These are phyloP conservation scores for Catalaphyllia jardinei DNA, from an alignment of 64 coral and sea anemone species.

Conservation along the genomic window DNA sequence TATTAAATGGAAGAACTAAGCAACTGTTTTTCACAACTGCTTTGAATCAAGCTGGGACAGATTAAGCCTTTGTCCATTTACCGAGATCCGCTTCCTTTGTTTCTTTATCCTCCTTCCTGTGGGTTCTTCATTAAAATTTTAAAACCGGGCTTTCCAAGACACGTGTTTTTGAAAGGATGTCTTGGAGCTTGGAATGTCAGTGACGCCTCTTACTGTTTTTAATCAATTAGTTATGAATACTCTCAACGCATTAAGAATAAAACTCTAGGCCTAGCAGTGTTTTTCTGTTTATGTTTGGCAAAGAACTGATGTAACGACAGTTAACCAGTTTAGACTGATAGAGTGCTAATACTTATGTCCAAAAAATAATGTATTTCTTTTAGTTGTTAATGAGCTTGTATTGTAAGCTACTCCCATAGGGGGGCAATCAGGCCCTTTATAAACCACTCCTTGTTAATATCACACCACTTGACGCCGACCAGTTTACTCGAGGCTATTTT, in stretches of 20 bases:
- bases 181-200: not conserved
- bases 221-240: not conserved
- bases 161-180: not conserved
- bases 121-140: conserved; percentile 37
- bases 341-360: no score
- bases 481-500: no score
- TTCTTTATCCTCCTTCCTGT: not conserved
- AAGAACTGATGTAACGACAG: no score
- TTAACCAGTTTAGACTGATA: no score
- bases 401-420: no score
- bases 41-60: conserved; percentile 7
- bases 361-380: no score
- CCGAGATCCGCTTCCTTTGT: not conserved
- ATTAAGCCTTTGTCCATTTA: not conserved
- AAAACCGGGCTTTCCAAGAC: not conserved
- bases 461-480: no score
- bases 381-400: no score
- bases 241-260: not conserved
- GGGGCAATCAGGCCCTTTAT: no score
- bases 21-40: not conserved
- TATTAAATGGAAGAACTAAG: not conserved
- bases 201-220: not conserved
- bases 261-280: not conserved
- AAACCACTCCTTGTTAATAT: no score
- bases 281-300: not conserved